A percentile compares a stretch with the other conserved stretches of the same genome.
Conservation (phyloP, 2,888 invertebrate genomes). For the Mythimna pallens region DNA sequence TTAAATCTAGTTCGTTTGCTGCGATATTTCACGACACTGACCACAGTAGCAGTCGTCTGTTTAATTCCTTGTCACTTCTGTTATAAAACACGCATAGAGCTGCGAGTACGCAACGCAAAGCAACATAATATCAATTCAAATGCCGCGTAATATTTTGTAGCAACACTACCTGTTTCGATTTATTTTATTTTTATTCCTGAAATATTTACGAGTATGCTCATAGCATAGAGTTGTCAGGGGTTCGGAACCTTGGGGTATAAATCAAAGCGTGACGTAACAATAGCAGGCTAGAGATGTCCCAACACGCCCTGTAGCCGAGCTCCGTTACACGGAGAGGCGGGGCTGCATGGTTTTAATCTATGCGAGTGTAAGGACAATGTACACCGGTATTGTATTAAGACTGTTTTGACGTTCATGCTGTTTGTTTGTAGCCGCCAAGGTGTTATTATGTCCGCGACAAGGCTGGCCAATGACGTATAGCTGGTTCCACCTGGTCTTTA, state of each 20-base stretch:
- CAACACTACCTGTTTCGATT: slow-evolving; percentile 53
- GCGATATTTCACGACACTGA: slow-evolving; percentile 30
- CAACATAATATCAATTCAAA: slow-evolving; percentile 61
- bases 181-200: slow-evolving; percentile 60
- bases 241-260: slow-evolving; percentile 58
- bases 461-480: slow-evolving; percentile 50
- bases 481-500: slow-evolving; percentile 48
- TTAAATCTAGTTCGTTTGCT: slow-evolving; percentile 25
- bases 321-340: slow-evolving; percentile 57
- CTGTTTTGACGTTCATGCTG: slow-evolving; percentile 49
- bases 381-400: slow-evolving; percentile 53
- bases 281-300: slow-evolving; percentile 65
- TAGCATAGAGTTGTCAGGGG: slow-evolving; percentile 61
- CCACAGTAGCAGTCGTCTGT: slow-evolving; percentile 17
- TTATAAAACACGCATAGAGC: slow-evolving; percentile 39
- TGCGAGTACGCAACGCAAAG: slow-evolving; percentile 29
- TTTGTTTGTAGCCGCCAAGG: slow-evolving; percentile 56
- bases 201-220: slow-evolving; percentile 57
- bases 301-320: slow-evolving; percentile 53
- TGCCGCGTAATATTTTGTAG: slow-evolving; percentile 54
- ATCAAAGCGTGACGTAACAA: slow-evolving; percentile 72
- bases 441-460: slow-evolving; percentile 52
- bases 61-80: slow-evolving; percentile 24
- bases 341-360: slow-evolving; percentile 62
- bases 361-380: slow-evolving; percentile 59